Percentiles rank a stretch among this genome's conserved stretches.
Evolutionary conservation across 2,888 invertebrate species (phyloP).

Genomic region (Callinectes sapidus): DNA sequence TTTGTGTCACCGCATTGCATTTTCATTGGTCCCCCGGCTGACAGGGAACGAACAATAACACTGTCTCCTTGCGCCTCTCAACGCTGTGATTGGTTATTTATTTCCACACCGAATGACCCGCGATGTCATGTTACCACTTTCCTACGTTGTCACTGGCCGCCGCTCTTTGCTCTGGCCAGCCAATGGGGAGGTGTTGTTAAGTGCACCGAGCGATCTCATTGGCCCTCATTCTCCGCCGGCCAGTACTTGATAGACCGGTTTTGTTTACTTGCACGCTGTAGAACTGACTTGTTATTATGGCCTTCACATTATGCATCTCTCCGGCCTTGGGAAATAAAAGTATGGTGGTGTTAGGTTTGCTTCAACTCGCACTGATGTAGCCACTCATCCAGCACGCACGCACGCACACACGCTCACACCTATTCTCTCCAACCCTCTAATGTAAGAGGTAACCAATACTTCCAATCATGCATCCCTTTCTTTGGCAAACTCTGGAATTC

Average conservation of each 20-base stretch:
- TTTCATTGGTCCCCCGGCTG: not conserved
- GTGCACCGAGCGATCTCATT: not conserved
- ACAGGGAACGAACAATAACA: conserved; percentile 16
- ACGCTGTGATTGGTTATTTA: not conserved
- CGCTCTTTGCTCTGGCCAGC: not conserved
- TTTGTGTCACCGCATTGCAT: not conserved
- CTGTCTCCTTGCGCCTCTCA: not conserved
- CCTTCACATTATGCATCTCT: conserved; percentile 6
- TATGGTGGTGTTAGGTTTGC: not conserved
- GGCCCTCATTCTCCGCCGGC: not conserved
- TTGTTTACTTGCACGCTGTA: not conserved
- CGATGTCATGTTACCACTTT: not conserved
- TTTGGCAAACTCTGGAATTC: too few relatives aligned
- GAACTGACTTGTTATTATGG: conserved; percentile 7
- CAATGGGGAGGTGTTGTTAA: not conserved
- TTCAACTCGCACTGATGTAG: not conserved
- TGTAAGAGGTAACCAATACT: too few relatives aligned
- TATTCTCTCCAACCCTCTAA: too few relatives aligned
- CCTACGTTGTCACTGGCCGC: conserved; percentile 9
- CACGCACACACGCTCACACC: conserved; percentile 5
- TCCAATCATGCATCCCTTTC: too few relatives aligned
- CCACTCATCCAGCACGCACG: not conserved
- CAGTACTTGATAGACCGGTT: not conserved
- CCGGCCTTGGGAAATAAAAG: conserved; percentile 6
- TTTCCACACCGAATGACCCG: not conserved